A percentile compares a stretch with the other conserved stretches of the same genome.
Evolutionary conservation across 2,797 vertebrate genomes (phyloP).

Genomic region (Schizopygopsis pylzovi): DNA sequence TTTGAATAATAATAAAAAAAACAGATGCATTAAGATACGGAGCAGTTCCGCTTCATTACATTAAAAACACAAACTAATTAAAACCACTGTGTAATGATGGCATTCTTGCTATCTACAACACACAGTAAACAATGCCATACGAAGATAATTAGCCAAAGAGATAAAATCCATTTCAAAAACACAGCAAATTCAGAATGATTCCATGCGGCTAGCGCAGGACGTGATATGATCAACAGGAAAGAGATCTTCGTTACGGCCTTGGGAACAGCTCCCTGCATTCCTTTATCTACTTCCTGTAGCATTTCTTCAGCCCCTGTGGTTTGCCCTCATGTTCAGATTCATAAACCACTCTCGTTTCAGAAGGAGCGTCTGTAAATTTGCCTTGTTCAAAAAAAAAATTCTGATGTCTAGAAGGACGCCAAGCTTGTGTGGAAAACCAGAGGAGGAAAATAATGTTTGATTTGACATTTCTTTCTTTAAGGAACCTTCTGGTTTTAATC

Average conservation of each 20-base stretch:
- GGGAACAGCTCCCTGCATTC: constrained; percentile 49
- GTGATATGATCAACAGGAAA: constrained; percentile 53
- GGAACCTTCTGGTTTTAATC: constrained; percentile 42
- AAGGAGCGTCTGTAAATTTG: constrained; percentile 21
- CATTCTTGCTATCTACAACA: not conserved
- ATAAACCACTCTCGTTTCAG: constrained; percentile 17
- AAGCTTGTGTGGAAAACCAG: constrained; percentile 34
- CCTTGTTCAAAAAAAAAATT: not conserved
- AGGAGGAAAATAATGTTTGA: constrained; percentile 28
- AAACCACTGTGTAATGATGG: not conserved
- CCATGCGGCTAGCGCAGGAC: constrained; percentile 15
- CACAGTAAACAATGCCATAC: constrained; percentile 7
- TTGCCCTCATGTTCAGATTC: constrained; percentile 22
- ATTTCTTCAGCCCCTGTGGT: constrained; percentile 28
- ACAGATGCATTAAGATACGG: not conserved
- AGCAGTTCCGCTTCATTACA: constrained; percentile 26
- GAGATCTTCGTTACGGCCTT: constrained; percentile 44
- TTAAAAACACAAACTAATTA: constrained; percentile 17
- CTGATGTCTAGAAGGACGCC: not conserved
- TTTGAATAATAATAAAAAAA: not conserved
- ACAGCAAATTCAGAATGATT: constrained; percentile 15
- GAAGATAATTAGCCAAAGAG: constrained; percentile 44
- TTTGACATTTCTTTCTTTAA: constrained; percentile 22
- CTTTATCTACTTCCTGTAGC: constrained; percentile 50
- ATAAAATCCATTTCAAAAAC: constrained; percentile 28